Evolutionary conservation across 2,113 vertebrate species (phyloP).

Genomic region (Phaetusa simplex): DNA sequence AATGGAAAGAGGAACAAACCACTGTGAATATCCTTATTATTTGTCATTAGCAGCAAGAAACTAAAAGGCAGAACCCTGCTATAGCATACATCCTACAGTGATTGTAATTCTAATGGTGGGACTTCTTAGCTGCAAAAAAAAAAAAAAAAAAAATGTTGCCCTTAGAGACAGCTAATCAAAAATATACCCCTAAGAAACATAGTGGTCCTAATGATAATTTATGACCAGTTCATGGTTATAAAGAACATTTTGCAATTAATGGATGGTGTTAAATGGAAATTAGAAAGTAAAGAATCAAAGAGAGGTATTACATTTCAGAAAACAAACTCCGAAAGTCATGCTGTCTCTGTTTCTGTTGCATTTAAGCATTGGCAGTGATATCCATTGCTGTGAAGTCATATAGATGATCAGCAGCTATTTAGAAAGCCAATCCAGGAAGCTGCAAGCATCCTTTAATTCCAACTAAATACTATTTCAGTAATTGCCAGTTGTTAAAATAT

Average conservation of each 20-base stretch:
- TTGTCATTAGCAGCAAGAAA: neutral
- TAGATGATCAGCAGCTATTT: neutral
- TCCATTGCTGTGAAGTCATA: neutral
- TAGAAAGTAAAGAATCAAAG: neutral
- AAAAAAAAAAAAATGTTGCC: neutral
- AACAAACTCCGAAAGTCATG: neutral
- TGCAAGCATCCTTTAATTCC: constrained; percentile 2
- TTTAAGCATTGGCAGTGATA: neutral
- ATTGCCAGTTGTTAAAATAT: constrained; percentile 27
- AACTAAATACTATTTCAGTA: constrained; percentile 39
- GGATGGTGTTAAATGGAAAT: neutral
- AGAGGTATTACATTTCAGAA: neutral
- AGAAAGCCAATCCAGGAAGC: neutral
- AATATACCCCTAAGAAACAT: neutral
- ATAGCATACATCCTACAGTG: neutral
- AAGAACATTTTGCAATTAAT: neutral
- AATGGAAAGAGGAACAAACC: neutral
- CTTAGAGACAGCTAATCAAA: neutral
- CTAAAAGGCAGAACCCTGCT: neutral
- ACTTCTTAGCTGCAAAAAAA: neutral
- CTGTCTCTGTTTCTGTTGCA: neutral
- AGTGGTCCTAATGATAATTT: neutral
- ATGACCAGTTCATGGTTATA: neutral
- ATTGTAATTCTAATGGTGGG: neutral
- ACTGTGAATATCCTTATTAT: neutral